Conservation (phyloP, 2,888 invertebrate species). For the Drosophila meridiana region DNA sequence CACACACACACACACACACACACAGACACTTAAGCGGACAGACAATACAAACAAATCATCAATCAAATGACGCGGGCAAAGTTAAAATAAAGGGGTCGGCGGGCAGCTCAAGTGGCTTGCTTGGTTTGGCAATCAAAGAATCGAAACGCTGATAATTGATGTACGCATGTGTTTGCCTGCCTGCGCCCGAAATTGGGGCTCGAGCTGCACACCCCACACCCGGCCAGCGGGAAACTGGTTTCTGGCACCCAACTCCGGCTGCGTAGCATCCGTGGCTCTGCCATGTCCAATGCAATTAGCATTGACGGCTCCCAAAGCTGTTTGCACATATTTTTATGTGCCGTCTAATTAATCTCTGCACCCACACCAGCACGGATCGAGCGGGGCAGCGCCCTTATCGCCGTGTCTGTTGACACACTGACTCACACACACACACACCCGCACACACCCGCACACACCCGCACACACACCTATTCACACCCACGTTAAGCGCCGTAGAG, state of each 20-base stretch:
- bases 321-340: slow-evolving; percentile 49
- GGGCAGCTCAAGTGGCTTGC: slow-evolving; percentile 66
- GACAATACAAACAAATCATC: slow-evolving; percentile 74
- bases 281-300: slow-evolving; percentile 52
- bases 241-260: slow-evolving; percentile 28
- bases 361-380: slow-evolving; percentile 36
- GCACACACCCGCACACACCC: slow-evolving; percentile 16
- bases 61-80: slow-evolving; percentile 66
- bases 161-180: slow-evolving; percentile 26
- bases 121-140: slow-evolving; percentile 76
- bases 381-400: slow-evolving; percentile 50
- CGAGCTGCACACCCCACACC: background rate
- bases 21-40: background rate
- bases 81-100: slow-evolving; percentile 58
- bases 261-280: background rate
- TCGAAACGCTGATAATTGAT: slow-evolving; percentile 74
- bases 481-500: slow-evolving; percentile 31
- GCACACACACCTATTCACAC: background rate
- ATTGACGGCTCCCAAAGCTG: slow-evolving; percentile 24
- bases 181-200: slow-evolving; percentile 46
- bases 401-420: slow-evolving; percentile 57
- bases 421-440: slow-evolving; percentile 45
- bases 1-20: slow-evolving; percentile 3
- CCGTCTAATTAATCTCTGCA: slow-evolving; percentile 49
- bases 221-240: slow-evolving; percentile 39